These are phyloP conservation scores for Caradrina kadenii DNA, from an alignment of 2,888 invertebrate genomes.

Conservation along the genomic window DNA sequence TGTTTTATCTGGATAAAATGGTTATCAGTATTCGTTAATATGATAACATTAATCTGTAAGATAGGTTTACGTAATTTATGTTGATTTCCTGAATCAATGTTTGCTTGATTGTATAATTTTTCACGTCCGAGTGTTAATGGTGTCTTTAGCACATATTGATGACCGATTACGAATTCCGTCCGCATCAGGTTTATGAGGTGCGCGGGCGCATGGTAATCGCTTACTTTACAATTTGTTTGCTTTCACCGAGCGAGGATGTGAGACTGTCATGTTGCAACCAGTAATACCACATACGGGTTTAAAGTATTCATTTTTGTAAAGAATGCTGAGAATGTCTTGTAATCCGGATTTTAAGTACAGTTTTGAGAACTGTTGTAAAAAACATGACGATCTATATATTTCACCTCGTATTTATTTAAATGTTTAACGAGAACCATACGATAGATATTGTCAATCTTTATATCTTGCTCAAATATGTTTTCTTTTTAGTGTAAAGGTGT, in stretches of 20 bases:
- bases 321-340: conserved; percentile 19
- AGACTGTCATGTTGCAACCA: conserved; percentile 75
- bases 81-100: conserved; percentile 24
- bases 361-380: conserved; percentile 14
- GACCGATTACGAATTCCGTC: conserved; percentile 51
- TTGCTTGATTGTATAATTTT: conserved; percentile 25
- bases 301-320: conserved; percentile 73
- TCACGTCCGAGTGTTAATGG: conserved; percentile 45
- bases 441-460: conserved; percentile 2
- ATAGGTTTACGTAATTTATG: conserved; percentile 22
- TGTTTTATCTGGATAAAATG: conserved; percentile 21
- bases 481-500: conserved; percentile 11
- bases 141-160: conserved; percentile 51
- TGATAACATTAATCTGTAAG: conserved; percentile 32
- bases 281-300: conserved; percentile 71
- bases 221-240: conserved; percentile 82
- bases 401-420: conserved; percentile 15
- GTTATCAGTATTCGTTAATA: conserved; percentile 47
- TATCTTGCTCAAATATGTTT: conserved; percentile 3
- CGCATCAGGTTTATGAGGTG: conserved; percentile 47
- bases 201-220: conserved; percentile 69
- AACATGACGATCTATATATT: neutral
- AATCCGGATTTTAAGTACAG: conserved; percentile 16
- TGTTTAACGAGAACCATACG: neutral
- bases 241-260: conserved; percentile 82